Conservation (phyloP, 2,797 vertebrate species). For the Poecilia gillii region DNA sequence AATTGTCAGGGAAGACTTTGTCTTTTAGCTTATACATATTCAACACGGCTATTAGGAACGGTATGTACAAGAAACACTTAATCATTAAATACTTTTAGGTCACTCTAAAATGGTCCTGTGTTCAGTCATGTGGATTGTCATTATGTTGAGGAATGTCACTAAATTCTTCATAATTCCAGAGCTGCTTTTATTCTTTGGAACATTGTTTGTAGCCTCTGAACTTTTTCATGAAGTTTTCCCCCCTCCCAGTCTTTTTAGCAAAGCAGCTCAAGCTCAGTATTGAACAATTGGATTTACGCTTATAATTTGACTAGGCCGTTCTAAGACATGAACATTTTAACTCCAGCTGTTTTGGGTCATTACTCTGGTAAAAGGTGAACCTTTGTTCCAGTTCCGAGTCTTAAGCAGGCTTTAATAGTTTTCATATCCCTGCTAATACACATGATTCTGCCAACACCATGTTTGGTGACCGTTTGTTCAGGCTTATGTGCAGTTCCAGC, state of each 20-base stretch:
- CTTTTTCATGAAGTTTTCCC: neutral
- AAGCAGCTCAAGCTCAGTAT: neutral
- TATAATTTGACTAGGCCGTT: neutral
- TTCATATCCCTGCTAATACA: neutral
- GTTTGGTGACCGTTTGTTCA: neutral
- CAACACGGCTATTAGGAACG: slow-evolving; percentile 41
- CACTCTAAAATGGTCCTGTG: slow-evolving; percentile 13
- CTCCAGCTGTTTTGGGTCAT: neutral
- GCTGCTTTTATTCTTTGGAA: neutral
- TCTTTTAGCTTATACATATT: slow-evolving; percentile 47
- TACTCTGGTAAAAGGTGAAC: neutral
- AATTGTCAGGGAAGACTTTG: slow-evolving; percentile 48
- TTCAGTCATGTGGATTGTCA: slow-evolving; percentile 1
- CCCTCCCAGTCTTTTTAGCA: neutral
- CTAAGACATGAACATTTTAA: neutral
- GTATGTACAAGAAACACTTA: slow-evolving; percentile 29
- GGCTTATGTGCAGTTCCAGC: neutral
- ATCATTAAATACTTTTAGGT: slow-evolving; percentile 51
- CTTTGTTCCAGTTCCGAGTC: neutral
- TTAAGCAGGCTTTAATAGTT: neutral
- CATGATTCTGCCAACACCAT: neutral
- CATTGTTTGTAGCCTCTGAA: neutral
- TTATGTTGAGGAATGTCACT: neutral
- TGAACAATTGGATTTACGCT: neutral
- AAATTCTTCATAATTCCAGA: neutral